Evolutionary conservation across 2,888 invertebrate genomes (phyloP), one percentile per base, ranked within the genome.

Genomic region (Drosophila histrio): DNA sequence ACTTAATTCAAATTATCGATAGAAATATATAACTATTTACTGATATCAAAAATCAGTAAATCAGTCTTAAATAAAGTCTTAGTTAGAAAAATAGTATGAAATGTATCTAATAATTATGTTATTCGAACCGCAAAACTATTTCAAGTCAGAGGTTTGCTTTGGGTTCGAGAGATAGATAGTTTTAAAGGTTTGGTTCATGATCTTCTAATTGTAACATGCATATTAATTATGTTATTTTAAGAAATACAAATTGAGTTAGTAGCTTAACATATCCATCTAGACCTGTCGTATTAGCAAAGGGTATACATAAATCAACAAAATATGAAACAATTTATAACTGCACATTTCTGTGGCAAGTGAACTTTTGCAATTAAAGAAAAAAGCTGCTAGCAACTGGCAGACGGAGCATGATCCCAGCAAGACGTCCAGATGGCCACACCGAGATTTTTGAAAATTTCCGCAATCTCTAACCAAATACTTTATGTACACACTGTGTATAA

Each of bases 281-380:
- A n/a, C 3, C 1, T 2, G 11, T 1, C 0, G 2, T 9, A 13
- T 21, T 7, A 28, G n/a, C 38, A 28, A 26, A 36, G 38, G 53
- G 44, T 38, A 50, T 19, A 9, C 6, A 21, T 41, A 30, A 22
- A 36, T 15, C 52, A 50, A 68, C 34, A 62, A 61, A 46, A 60
- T 58, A 49, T 54, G 44, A 67, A 72, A 60, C 41, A 58, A 79
- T 50, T 72, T 61, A 58, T 61, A 70, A 65, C 58, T 64, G 71
- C 60, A 76, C 56, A 64, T 60, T 65, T 60, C 34, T 74, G 46
- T 24, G 64, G 64, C 61, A 79, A 76, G 34, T 77, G 68, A 79
- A 79, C 76, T 79, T 76, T 79, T 79, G 77, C 79, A 77, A 72
- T 79, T 76, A 71, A 67, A 64, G 58, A 71, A 61, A 64, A 61